These are phyloP conservation scores for Plodia interpunctella DNA, from an alignment of 1,140 invertebrate species.

Conservation along the genomic window DNA sequence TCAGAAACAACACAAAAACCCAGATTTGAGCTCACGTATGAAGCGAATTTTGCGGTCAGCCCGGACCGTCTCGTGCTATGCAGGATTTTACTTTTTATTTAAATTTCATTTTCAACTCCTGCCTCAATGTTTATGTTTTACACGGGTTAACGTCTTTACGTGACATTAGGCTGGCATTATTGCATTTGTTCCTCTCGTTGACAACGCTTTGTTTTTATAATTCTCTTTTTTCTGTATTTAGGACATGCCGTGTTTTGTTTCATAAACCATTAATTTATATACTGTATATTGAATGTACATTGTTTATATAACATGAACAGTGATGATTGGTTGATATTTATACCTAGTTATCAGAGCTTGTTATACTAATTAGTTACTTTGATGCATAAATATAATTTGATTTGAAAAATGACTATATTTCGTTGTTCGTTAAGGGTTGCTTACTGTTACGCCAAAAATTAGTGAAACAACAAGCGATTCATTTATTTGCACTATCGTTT, in stretches of 20 bases:
- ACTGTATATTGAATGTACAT: no score
- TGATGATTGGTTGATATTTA: no score
- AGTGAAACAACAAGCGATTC: not conserved
- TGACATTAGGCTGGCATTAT: not conserved
- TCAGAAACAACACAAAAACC: slow-evolving; percentile 28
- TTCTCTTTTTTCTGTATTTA: no score
- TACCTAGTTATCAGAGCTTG: no score
- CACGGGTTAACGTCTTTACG: slow-evolving; percentile 5
- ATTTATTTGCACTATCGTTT: not conserved
- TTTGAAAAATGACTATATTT: no score
- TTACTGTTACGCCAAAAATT: not conserved
- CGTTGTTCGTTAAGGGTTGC: no score
- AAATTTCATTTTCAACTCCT: slow-evolving; percentile 24
- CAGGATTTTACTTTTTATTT: slow-evolving; percentile 25
- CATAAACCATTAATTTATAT: no score
- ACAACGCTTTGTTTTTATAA: not conserved
- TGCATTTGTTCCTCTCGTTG: not conserved
- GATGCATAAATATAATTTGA: no score
- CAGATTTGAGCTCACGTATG: slow-evolving; percentile 30
- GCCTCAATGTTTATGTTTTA: slow-evolving; percentile 14
- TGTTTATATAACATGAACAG: no score
- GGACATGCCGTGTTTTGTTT: no score
- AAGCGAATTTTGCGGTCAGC: slow-evolving; percentile 41
- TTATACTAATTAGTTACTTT: no score
- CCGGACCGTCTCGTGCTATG: slow-evolving; percentile 24